Percentiles rank a stretch among this genome's conserved stretches.
Conservation (phyloP, 2,113 vertebrate species). For the Mixornis gularis region DNA sequence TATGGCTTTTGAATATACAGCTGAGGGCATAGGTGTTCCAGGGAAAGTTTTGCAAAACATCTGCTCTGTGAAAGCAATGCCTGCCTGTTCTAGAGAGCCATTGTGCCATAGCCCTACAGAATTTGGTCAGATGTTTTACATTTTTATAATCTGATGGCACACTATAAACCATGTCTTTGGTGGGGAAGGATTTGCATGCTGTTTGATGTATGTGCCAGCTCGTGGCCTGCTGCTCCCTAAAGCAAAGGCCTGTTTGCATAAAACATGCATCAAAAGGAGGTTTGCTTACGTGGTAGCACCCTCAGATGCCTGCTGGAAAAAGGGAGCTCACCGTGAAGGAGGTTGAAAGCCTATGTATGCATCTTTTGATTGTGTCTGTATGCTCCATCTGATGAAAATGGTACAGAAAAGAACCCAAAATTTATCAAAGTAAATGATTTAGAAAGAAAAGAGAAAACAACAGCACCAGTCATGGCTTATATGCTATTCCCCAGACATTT, state of each 20-base stretch:
- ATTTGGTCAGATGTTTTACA: neutral
- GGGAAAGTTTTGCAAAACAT: neutral
- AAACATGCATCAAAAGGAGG: neutral
- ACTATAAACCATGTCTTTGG: neutral
- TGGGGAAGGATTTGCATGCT: conserved; percentile 1
- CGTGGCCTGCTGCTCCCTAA: conserved; percentile 19
- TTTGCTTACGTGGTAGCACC: neutral
- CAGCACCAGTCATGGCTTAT: rapidly evolving
- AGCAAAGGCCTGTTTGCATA: conserved; percentile 36
- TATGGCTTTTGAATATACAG: neutral
- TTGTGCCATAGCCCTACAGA: neutral
- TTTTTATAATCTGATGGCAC: neutral
- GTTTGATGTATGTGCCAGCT: conserved; percentile 1
- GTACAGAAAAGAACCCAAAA: neutral
- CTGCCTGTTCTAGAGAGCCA: neutral
- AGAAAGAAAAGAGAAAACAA: neutral
- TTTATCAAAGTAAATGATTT: neutral
- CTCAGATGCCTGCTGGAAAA: neutral
- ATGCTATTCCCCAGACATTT: neutral
- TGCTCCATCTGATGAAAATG: neutral
- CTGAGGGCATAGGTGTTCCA: neutral
- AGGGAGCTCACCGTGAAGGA: neutral
- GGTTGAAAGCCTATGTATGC: neutral
- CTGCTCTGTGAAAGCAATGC: neutral
- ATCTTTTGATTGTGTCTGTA: neutral